Percentiles rank a stretch among this genome's conserved stretches.
Conservation (phyloP, 2,797 vertebrate species). For the Dallia pectoralis region DNA sequence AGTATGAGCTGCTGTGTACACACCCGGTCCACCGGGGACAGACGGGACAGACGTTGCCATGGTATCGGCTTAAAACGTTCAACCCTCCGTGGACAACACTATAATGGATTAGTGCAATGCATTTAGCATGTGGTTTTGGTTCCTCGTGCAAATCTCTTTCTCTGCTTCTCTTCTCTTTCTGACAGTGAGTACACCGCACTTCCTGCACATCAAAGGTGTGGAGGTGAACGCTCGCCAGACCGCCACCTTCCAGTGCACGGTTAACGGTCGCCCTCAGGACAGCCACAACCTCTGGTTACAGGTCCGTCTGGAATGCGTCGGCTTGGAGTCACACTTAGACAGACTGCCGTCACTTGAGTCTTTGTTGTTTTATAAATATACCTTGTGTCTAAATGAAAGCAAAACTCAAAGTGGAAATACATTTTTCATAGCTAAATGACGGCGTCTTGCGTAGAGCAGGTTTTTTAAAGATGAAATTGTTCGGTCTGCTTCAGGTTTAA, state of each 20-base stretch:
- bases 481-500: too few relatives aligned
- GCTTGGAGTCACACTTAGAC: neutral
- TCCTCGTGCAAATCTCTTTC: neutral
- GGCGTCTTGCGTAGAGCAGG: too few relatives aligned
- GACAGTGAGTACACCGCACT: conserved; percentile 90
- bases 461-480: too few relatives aligned
- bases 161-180: conserved; percentile 19
- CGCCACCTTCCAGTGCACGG: conserved; percentile 87
- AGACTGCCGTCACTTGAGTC: too few relatives aligned
- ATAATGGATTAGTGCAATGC: neutral
- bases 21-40: neutral
- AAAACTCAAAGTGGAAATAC: too few relatives aligned
- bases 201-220: conserved; percentile 89
- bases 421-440: too few relatives aligned
- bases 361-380: too few relatives aligned
- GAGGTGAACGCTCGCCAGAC: conserved; percentile 92
- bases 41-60: neutral
- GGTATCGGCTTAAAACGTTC: neutral
- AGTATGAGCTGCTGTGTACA: neutral
- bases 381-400: too few relatives aligned
- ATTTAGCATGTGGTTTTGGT: neutral
- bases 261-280: conserved; percentile 82
- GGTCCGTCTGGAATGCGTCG: conserved; percentile 32
- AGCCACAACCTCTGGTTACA: conserved; percentile 86
- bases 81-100: neutral